Conservation (phyloP, 2,888 invertebrate genomes). For the Psococerastis gibbosa region DNA sequence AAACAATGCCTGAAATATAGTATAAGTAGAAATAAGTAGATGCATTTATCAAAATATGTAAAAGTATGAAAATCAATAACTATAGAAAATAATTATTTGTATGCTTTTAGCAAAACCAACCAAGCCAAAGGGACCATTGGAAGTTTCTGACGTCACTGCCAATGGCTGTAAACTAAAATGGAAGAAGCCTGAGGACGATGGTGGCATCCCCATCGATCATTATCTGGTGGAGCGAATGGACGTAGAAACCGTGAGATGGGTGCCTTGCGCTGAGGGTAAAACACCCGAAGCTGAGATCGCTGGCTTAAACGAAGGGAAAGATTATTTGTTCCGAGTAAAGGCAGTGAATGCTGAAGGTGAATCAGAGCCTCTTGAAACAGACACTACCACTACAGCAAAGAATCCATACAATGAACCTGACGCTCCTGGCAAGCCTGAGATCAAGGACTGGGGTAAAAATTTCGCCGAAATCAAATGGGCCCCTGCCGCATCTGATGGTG, state of each 20-base stretch:
- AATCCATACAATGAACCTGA: conserved; percentile 89
- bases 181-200: conserved; percentile 93
- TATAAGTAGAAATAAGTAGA: too few relatives aligned
- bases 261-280: conserved; percentile 69
- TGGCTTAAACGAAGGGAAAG: conserved; percentile 90
- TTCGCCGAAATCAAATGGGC: conserved; percentile 79
- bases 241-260: conserved; percentile 80
- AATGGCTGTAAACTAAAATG: conserved; percentile 88
- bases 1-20: too few relatives aligned
- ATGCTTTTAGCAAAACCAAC: conserved; percentile 44
- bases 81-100: too few relatives aligned
- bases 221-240: conserved; percentile 96
- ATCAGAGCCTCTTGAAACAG: conserved; percentile 89
- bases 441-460: conserved; percentile 73
- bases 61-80: conserved; percentile 18
- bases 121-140: conserved; percentile 85
- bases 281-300: conserved; percentile 59
- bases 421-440: conserved; percentile 71
- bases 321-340: conserved; percentile 94
- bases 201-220: conserved; percentile 80
- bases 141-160: conserved; percentile 78
- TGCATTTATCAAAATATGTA: conserved; percentile 7
- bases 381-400: conserved; percentile 80
- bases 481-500: conserved; percentile 68
- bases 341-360: conserved; percentile 94